These are phyloP conservation scores for Budorcas taxicolor DNA, from an alignment of 2,113 vertebrate species.

Conservation along the genomic window DNA sequence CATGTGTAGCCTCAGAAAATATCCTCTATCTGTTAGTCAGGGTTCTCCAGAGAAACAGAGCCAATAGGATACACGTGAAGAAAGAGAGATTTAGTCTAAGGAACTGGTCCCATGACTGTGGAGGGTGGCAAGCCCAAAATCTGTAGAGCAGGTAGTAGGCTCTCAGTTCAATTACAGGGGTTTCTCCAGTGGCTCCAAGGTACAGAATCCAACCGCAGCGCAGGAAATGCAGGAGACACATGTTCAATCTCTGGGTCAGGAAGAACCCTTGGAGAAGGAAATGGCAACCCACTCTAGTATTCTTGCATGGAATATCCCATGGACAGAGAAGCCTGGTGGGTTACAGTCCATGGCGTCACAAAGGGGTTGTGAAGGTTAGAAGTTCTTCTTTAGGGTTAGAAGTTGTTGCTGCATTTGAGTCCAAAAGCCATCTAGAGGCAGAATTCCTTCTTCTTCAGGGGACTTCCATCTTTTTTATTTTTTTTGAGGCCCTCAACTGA, in stretches of 20 bases:
- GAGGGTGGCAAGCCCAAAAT: not conserved
- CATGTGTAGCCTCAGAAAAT: not conserved
- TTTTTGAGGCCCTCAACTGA: not conserved
- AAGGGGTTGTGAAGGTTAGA: not conserved
- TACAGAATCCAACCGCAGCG: not conserved
- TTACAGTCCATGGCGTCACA: not conserved
- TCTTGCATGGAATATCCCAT: not conserved
- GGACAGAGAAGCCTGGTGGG: not conserved
- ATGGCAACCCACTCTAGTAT: not conserved
- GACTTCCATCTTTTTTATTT: not conserved
- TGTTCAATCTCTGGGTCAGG: not conserved
- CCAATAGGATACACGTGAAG: not conserved
- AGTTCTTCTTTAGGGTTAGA: not conserved
- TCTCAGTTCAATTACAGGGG: not conserved
- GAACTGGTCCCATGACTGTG: not conserved
- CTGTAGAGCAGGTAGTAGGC: not conserved
- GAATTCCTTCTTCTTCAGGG: not conserved
- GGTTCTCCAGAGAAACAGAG: not conserved
- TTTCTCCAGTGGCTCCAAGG: not conserved
- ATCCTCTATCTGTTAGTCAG: not conserved
- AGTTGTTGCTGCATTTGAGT: not conserved
- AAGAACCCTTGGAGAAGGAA: not conserved
- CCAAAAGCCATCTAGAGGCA: not conserved
- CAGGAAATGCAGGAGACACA: not conserved
- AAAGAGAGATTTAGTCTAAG: not conserved